These are phyloP conservation scores for Nymphicus hollandicus DNA, from an alignment of 2,113 vertebrate species.

Conservation along the genomic window DNA sequence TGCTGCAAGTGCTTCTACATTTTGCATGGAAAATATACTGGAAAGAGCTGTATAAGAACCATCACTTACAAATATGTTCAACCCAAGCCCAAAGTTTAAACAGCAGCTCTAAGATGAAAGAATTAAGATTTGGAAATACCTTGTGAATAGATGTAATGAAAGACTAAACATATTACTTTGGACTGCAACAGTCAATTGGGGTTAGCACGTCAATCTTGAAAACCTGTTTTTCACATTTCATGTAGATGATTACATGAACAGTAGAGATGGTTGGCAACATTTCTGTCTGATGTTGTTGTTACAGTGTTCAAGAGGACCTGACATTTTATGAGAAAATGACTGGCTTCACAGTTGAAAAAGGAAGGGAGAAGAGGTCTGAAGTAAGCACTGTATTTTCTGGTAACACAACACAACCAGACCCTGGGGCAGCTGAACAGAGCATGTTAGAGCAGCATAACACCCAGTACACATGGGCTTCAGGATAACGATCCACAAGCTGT, in stretches of 20 bases:
- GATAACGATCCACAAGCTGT: neutral
- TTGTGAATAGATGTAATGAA: neutral
- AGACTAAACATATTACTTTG: neutral
- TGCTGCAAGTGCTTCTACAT: neutral
- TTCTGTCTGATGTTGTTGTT: neutral
- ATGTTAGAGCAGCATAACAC: accelerated
- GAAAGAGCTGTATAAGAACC: neutral
- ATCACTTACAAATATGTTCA: neutral
- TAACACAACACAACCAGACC: neutral
- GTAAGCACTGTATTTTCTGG: neutral
- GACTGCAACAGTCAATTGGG: neutral
- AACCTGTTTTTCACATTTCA: neutral
- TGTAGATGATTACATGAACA: neutral
- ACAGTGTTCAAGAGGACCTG: neutral
- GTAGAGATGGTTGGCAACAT: neutral
- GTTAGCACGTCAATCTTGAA: neutral
- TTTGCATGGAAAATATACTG: neutral
- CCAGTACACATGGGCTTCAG: accelerated
- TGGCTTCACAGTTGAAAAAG: neutral
- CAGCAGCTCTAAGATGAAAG: neutral
- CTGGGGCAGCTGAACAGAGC: neutral
- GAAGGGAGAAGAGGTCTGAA: neutral
- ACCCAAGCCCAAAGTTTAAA: neutral
- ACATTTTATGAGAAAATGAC: neutral
- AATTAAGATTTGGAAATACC: neutral